Conservation (phyloP, 2,888 invertebrate species). For the Lucinisca nassula region DNA sequence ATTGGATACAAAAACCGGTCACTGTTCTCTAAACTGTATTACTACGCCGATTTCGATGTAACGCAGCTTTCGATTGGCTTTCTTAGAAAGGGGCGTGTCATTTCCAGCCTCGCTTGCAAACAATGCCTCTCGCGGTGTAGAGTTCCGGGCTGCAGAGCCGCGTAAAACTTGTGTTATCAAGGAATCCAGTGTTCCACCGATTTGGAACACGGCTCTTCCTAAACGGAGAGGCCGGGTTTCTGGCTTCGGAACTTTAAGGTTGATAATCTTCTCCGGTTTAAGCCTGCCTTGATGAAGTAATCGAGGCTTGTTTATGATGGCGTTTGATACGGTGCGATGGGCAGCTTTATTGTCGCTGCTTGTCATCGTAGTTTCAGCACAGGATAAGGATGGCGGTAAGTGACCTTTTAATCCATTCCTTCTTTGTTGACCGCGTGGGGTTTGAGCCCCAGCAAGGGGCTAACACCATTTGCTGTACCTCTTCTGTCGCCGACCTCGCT, state of each 20-base stretch:
- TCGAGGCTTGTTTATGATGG: conserved; percentile 62
- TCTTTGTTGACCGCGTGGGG: no score
- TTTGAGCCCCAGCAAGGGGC: no score
- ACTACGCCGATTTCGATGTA: conserved; percentile 26
- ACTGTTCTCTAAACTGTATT: not conserved
- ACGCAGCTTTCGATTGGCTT: conserved; percentile 48
- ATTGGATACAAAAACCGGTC: not conserved
- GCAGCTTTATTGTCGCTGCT: conserved; percentile 60
- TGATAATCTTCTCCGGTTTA: conserved; percentile 57
- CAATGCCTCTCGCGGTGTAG: not conserved
- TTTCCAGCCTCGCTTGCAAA: conserved; percentile 18
- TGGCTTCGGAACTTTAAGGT: conserved; percentile 67
- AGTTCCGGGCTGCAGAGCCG: conserved; percentile 34
- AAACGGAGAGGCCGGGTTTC: conserved; percentile 68
- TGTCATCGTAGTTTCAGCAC: conserved; percentile 54
- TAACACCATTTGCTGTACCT: no score
- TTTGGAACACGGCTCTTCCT: conserved; percentile 75
- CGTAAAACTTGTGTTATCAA: conserved; percentile 45
- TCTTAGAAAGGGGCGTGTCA: conserved; percentile 35
- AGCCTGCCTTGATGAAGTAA: conserved; percentile 68
- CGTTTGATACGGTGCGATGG: conserved; percentile 71
- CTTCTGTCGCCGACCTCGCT: no score
- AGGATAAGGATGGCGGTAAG: conserved; percentile 41
- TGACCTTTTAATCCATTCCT: not conserved
- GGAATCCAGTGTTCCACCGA: conserved; percentile 74